phyloP scores from a whole-genome alignment of 2,888 invertebrate genomes.

The Archaeoteleia sp. region DNA sequence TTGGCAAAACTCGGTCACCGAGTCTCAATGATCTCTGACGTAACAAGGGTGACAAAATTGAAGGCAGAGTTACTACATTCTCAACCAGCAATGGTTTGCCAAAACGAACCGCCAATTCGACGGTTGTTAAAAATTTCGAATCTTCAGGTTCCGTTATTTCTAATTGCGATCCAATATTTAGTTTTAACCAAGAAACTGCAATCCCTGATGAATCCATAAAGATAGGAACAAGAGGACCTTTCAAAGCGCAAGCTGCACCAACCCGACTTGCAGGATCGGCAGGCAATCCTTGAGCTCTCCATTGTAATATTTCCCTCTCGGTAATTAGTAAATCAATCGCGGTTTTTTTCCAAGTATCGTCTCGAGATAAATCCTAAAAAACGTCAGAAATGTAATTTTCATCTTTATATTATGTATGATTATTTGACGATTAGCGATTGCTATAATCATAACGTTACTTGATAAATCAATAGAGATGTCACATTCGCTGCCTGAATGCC shows the following conservation, averaged over 20 bases:
- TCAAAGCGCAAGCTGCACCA: conserved; percentile 69
- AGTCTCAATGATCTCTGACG: conserved; percentile 63
- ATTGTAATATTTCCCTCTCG: conserved; percentile 87
- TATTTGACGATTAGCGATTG: no score
- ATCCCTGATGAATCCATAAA: conserved; percentile 93
- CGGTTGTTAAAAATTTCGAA: conserved; percentile 82
- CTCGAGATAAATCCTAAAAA: conserved; percentile 56
- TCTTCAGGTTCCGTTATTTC: conserved; percentile 88
- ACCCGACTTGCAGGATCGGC: conserved; percentile 75
- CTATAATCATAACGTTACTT: conserved; percentile 56
- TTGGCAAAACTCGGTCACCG: conserved; percentile 66
- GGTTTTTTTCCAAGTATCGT: conserved; percentile 63
- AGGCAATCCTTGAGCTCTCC: conserved; percentile 91
- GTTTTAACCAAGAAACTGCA: conserved; percentile 87
- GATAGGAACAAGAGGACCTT: conserved; percentile 82
- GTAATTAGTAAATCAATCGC: conserved; percentile 69
- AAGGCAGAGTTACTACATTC: conserved; percentile 67
- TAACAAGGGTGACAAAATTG: conserved; percentile 66
- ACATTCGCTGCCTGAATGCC: conserved; percentile 69
- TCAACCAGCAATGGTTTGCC: conserved; percentile 70
- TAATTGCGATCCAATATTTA: conserved; percentile 81
- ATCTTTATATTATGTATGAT: no score
- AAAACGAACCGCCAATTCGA: conserved; percentile 85
- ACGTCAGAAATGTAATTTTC: no score
- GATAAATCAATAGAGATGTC: conserved; percentile 67